These are phyloP conservation scores for Paracanthobrama guichenoti DNA, from an alignment of 2,113 vertebrate genomes.

Conservation along the genomic window DNA sequence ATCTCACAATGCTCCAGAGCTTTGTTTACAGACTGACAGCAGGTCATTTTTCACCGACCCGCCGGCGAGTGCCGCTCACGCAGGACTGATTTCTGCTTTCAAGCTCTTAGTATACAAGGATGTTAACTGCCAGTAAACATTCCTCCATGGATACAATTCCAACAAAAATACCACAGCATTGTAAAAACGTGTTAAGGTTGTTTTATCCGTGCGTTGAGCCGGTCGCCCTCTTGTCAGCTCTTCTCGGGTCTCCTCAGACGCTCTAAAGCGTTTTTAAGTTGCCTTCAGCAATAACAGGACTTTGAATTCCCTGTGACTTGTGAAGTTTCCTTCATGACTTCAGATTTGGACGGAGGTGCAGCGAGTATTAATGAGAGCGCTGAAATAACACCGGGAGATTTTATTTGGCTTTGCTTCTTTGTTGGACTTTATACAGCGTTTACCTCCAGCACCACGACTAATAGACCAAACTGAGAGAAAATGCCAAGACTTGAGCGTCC, in stretches of 20 bases:
- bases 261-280: not conserved
- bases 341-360: conserved; percentile 45
- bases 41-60: not conserved
- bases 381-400: conserved; percentile 65
- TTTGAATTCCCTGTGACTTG: conserved; percentile 23
- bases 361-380: conserved; percentile 59
- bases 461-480: conserved; percentile 50
- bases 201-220: not conserved
- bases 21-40: not conserved
- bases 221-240: not conserved
- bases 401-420: conserved; percentile 59
- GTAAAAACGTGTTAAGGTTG: not conserved
- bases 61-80: not conserved
- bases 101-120: not conserved
- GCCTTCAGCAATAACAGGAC: conserved; percentile 21
- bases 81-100: not conserved
- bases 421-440: conserved; percentile 47
- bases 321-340: conserved; percentile 52
- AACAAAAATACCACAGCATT: conserved; percentile 12
- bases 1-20: not conserved
- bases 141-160: not conserved
- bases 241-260: not conserved
- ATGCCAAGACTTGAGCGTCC: conserved; percentile 36
- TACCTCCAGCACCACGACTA: conserved; percentile 36
- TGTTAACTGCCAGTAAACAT: not conserved